These are phyloP conservation scores for Isoperla grammatica DNA, from an alignment of 2,888 invertebrate species.

Conservation along the genomic window DNA sequence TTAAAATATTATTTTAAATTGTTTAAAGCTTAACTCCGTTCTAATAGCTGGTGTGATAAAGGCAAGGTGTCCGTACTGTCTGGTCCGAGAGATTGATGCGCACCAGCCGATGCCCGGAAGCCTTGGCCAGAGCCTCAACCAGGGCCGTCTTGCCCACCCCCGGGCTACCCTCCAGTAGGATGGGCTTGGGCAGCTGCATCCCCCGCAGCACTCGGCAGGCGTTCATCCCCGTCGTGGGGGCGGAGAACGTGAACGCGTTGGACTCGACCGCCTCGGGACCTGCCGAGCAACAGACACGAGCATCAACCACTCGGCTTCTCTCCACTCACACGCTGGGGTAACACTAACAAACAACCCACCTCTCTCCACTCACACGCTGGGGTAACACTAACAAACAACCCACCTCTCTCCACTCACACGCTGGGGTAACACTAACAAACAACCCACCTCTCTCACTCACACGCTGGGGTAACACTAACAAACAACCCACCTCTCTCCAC, in stretches of 20 bases:
- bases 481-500: no score
- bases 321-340: no score
- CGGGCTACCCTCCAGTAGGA: constrained; percentile 94
- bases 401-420: constrained; percentile 50
- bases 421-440: neutral
- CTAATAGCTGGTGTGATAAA: neutral
- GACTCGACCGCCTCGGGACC: constrained; percentile 31
- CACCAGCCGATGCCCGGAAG: constrained; percentile 75
- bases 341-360: no score
- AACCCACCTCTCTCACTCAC: no score
- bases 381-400: constrained; percentile 19
- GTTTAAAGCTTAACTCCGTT: no score
- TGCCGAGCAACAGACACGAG: neutral
- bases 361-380: neutral
- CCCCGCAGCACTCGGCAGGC: constrained; percentile 79
- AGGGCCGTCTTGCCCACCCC: constrained; percentile 98
- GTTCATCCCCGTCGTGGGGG: constrained; percentile 76
- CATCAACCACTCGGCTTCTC: no score
- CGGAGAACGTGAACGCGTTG: constrained; percentile 62
- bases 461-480: no score
- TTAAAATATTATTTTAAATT: no score
- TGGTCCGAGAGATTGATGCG: constrained; percentile 98
- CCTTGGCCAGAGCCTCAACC: constrained; percentile 81
- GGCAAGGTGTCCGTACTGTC: constrained; percentile 60
- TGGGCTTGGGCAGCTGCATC: constrained; percentile 75